phyloP scores from a whole-genome alignment of 2,888 invertebrate genomes.

The Brachyopa scutellaris region DNA sequence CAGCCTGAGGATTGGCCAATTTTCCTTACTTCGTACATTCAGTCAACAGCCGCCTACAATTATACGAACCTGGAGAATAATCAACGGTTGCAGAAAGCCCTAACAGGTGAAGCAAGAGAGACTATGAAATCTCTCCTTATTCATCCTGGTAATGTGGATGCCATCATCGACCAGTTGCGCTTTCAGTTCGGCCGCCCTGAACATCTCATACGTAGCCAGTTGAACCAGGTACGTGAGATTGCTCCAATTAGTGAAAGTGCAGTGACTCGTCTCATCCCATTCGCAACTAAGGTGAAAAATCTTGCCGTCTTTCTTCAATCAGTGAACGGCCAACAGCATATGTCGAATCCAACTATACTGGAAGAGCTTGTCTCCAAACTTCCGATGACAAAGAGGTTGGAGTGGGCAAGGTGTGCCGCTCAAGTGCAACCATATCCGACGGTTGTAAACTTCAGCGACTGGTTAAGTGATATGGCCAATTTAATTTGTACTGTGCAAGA shows the following conservation, averaged over 20 bases:
- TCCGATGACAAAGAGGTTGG: no score
- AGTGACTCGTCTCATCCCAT: conserved; percentile 46
- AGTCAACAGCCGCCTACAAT: no score
- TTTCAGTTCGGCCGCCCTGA: conserved; percentile 56
- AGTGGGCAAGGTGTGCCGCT: conserved; percentile 29
- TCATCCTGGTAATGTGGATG: no score
- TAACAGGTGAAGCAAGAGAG: conserved; percentile 20
- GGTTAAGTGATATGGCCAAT: no score
- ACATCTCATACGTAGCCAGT: no score
- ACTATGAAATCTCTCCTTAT: conserved; percentile 11
- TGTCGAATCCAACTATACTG: no score
- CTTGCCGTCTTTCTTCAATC: conserved; percentile 57
- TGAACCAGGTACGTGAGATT: conserved; percentile 49
- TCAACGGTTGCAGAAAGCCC: conserved; percentile 9
- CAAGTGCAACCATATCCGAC: background rate
- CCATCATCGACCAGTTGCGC: conserved; percentile 24
- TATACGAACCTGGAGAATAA: conserved; percentile 20
- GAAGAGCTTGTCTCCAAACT: no score
- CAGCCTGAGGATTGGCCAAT: no score
- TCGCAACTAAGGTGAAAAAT: conserved; percentile 65
- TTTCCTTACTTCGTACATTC: no score
- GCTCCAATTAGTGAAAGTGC: conserved; percentile 33
- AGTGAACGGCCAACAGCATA: no score
- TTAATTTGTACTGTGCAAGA: no score
- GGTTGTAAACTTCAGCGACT: background rate